phyloP scores from a whole-genome alignment of 2,113 vertebrate genomes.

The Neodon shergylaensis region DNA sequence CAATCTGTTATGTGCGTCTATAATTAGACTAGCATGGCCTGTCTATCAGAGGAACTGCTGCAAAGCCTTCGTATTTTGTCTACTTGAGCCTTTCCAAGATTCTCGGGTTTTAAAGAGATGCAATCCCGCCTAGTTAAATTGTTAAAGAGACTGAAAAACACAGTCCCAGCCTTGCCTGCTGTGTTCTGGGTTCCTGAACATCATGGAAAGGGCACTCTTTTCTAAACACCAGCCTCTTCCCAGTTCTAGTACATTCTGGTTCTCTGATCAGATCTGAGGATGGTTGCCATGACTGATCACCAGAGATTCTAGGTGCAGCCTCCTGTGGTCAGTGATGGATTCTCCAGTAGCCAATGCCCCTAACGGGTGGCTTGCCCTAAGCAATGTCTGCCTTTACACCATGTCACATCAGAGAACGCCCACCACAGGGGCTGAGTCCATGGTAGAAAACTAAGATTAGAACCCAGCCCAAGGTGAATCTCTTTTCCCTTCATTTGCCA shows the following conservation, averaged over 20 bases:
- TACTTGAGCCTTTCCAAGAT: constrained; percentile 40
- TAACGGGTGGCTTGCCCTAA: neutral
- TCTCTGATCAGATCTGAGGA: neutral
- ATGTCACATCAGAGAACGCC: neutral
- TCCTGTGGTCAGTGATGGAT: neutral
- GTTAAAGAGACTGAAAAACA: constrained; percentile 40
- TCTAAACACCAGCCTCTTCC: neutral
- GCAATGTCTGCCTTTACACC: neutral
- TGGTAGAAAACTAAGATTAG: neutral
- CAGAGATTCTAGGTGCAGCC: neutral
- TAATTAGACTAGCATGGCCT: constrained; percentile 78
- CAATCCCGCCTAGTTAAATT: constrained; percentile 50
- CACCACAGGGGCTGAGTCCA: neutral
- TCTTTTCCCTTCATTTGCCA: neutral
- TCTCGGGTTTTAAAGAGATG: constrained; percentile 67
- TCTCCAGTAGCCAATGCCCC: neutral
- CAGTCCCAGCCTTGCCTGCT: neutral
- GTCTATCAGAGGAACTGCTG: constrained; percentile 77
- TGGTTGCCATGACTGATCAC: neutral
- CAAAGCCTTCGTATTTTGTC: constrained; percentile 67
- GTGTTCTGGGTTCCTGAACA: neutral
- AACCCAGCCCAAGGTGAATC: neutral
- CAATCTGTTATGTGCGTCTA: constrained; percentile 76
- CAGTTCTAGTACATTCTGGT: neutral
- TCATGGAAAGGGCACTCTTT: neutral